phyloP scores from a whole-genome alignment of 1,140 invertebrate genomes.

The Halyomorpha halys region DNA sequence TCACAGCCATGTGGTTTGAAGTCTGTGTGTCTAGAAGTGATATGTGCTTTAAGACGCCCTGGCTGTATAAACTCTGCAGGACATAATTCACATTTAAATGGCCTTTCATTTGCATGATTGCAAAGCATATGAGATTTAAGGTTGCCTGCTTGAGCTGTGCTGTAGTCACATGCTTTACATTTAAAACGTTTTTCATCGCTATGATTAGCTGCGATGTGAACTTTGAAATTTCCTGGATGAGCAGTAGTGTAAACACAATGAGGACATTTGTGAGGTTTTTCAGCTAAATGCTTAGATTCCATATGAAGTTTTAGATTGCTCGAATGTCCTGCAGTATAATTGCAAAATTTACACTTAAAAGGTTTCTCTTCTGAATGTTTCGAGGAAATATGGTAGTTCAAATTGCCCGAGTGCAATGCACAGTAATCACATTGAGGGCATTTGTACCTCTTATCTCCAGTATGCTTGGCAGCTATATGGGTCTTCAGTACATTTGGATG shows the following conservation, averaged over 20 bases:
- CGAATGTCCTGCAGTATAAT: not conserved
- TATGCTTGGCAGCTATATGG: constrained; percentile 11
- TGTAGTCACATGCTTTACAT: not conserved
- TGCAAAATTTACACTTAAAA: not conserved
- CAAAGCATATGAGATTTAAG: not conserved
- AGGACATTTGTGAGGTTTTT: not conserved
- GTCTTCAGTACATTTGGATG: constrained; percentile 4
- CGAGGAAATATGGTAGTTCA: not conserved
- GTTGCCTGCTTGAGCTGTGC: not conserved
- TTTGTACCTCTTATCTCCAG: constrained; percentile 6
- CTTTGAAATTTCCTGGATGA: constrained; percentile 9
- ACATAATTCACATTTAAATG: not conserved
- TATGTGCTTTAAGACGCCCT: not conserved
- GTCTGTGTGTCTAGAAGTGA: not conserved
- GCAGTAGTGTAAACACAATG: not conserved
- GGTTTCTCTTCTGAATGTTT: constrained; percentile 9
- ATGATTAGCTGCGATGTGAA: not conserved
- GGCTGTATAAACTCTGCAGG: not conserved
- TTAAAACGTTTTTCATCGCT: not conserved
- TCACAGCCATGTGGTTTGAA: not conserved
- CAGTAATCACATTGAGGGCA: not conserved
- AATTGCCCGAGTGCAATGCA: constrained; percentile 4
- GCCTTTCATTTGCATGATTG: constrained; percentile 1
- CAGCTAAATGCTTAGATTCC: constrained; percentile 2
- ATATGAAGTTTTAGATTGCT: constrained; percentile 10